These are phyloP conservation scores for Sebastes diploproa DNA, from an alignment of 2,797 vertebrate species.

Conservation along the genomic window DNA sequence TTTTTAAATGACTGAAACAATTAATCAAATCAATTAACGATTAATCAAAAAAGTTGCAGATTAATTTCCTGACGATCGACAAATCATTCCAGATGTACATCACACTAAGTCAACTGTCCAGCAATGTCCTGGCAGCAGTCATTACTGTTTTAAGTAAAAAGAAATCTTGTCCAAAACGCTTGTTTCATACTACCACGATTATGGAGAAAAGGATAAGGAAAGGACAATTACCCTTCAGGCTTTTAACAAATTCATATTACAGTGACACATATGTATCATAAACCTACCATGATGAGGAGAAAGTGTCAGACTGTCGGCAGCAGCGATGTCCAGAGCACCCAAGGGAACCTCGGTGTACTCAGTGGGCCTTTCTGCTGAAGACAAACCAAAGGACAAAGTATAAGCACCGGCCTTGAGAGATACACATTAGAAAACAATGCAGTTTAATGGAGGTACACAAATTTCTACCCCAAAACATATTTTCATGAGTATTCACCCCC, in stretches of 20 bases:
- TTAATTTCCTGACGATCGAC: too few relatives aligned
- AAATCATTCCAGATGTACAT: background rate
- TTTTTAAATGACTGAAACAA: background rate
- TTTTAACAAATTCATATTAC: background rate
- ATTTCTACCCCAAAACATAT: background rate
- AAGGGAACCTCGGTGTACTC: constrained; percentile 93
- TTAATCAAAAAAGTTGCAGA: too few relatives aligned
- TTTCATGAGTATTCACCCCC: background rate
- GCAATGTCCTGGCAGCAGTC: background rate
- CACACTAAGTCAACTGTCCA: background rate
- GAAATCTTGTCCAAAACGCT: background rate
- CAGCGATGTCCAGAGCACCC: constrained; percentile 88
- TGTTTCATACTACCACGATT: background rate
- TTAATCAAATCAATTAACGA: background rate
- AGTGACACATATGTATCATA: background rate
- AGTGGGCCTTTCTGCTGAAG: constrained; percentile 61
- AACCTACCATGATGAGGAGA: constrained; percentile 87
- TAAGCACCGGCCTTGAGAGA: background rate
- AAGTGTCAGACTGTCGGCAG: constrained; percentile 87
- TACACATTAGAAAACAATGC: background rate
- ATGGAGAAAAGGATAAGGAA: background rate
- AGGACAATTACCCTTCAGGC: background rate
- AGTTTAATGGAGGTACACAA: background rate
- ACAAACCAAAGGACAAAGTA: constrained; percentile 36
- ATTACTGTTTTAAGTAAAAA: background rate